Evolutionary conservation across 2,888 invertebrate genomes (phyloP), one percentile per base, ranked within the genome.

Genomic region (Melieria crassipennis): DNA sequence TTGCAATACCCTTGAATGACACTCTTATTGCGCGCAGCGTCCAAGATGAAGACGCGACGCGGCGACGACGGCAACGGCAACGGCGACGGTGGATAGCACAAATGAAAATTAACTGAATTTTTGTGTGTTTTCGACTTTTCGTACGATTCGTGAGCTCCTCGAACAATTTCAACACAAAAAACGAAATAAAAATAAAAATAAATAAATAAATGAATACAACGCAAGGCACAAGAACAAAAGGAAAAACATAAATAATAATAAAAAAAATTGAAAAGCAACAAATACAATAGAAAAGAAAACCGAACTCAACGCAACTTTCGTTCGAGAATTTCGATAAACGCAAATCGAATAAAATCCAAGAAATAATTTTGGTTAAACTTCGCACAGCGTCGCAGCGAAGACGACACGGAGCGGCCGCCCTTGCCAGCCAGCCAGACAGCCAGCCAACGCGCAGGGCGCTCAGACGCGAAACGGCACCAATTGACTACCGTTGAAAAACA

Each of bases 1-100:
- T 86, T 86, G 86, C 80, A 83, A 85, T 83, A 86, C 85, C 86
- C 86, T 86, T 86, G 86, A 86, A 82, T 84, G 86, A 84, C 86
- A 85, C 84, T 85, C 81, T 82, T 83, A 82, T 79, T 85, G 83
- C 80, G 84, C 78, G 75, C 74, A 78, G 79, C 80, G 79, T 76
- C 77, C 70, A 72, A 68, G 68, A 65, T 72, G 79, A 81, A 79
- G 78, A 82, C 78, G 79, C 67, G 71, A 63, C 64, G 63, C 74
- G 30, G 30, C 30, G 30, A 30, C 30, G 30, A 30, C 78, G 77
- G 77, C 69, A 69, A 78, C 78, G 78, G 77, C 79, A 75, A 77
- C 81, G 76, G 63, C 70, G 52, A 72, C 73, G 70, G 75, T 75
- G 73, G 74, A 74, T 79, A 79, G 78, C 79, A 73, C 76, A 77